These are phyloP conservation scores for Paragorgia papillata DNA, from an alignment of 92 coral and sea anemone genomes.

Conservation along the genomic window DNA sequence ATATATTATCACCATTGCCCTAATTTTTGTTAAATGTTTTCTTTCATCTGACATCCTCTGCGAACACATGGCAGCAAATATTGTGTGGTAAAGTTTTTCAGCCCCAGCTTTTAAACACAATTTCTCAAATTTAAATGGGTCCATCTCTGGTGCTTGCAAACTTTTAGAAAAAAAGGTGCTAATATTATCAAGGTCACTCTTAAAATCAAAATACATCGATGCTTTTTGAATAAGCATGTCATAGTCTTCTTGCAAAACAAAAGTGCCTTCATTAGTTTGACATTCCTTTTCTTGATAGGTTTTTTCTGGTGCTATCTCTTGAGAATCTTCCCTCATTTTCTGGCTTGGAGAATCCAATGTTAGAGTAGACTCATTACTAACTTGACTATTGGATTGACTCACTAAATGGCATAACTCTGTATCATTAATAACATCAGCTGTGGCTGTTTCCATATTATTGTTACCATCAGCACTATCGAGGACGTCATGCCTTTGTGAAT, in stretches of 20 bases:
- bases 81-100: conserved; percentile 10
- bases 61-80: neutral
- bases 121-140: neutral
- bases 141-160: conserved; percentile 25
- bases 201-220: neutral
- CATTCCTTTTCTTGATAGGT: neutral
- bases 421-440: too few relatives aligned
- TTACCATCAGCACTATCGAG: too few relatives aligned
- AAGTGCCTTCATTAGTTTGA: conserved; percentile 16
- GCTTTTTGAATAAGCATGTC: neutral
- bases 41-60: conserved; percentile 7
- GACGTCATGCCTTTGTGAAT: too few relatives aligned
- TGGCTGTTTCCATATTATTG: too few relatives aligned
- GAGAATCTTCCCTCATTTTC: neutral
- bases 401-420: too few relatives aligned
- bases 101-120: conserved; percentile 6
- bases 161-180: neutral
- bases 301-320: neutral
- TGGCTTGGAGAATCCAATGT: neutral
- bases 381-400: too few relatives aligned
- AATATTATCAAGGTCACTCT: conserved; percentile 22
- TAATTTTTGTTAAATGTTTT: conserved; percentile 6
- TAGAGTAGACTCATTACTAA: neutral
- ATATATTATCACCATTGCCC: conserved; percentile 7
- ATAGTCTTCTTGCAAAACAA: conserved; percentile 12